These are phyloP conservation scores for Drosophila busckii DNA, from an alignment of 1,140 invertebrate genomes.

Conservation along the genomic window DNA sequence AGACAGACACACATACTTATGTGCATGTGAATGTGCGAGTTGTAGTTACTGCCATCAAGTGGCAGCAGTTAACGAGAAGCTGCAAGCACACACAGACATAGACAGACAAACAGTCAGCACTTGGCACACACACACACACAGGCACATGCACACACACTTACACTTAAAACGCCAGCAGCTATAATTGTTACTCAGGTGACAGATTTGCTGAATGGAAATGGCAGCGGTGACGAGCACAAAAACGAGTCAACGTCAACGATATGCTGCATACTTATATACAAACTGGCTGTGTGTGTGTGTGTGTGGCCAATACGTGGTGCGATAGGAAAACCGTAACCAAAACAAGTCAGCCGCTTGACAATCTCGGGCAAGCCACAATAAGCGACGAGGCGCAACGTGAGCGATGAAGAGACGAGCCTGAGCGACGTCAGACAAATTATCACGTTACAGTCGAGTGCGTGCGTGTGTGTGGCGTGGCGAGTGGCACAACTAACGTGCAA, in stretches of 20 bases:
- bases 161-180: conserved; percentile 75
- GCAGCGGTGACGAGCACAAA: conserved; percentile 19
- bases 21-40: neutral
- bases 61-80: conserved; percentile 63
- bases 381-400: conserved; percentile 21
- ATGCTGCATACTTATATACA: too few relatives aligned
- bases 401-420: conserved; percentile 1
- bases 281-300: neutral
- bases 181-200: conserved; percentile 77
- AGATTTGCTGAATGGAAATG: conserved; percentile 70
- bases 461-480: too few relatives aligned
- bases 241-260: conserved; percentile 29
- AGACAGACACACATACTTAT: neutral
- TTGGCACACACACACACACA: conserved; percentile 20
- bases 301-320: too few relatives aligned
- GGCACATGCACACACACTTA: conserved; percentile 37
- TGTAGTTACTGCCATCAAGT: conserved; percentile 49
- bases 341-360: conserved; percentile 24
- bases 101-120: neutral
- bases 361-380: conserved; percentile 40
- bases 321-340: conserved; percentile 22
- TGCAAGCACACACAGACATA: conserved; percentile 4
- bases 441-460: conserved; percentile 76
- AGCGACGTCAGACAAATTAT: conserved; percentile 70
- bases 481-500: conserved; percentile 47